Evolutionary conservation across 2,888 invertebrate genomes (phyloP).

Genomic region (Coelogynopora nodosa): DNA sequence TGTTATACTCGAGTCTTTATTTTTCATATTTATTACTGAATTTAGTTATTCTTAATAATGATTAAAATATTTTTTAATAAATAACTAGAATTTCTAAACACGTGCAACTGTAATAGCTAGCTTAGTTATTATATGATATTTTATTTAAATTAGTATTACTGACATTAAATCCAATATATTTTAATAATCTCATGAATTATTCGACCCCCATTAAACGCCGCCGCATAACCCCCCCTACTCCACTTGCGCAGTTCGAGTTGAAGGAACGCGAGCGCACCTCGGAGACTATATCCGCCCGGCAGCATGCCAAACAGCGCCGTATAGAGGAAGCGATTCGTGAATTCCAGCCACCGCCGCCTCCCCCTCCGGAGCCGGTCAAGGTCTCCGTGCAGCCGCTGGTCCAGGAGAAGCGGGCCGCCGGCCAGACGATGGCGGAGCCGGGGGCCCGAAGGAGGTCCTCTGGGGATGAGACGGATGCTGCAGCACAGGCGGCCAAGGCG

Average conservation of each 20-base stretch:
- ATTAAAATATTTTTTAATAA: too few relatives aligned
- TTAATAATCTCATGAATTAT: too few relatives aligned
- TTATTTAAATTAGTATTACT: too few relatives aligned
- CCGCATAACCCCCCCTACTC: neutral
- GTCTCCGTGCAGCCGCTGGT: neutral
- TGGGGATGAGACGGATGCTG: neutral
- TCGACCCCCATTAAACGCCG: too few relatives aligned
- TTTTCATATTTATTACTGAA: too few relatives aligned
- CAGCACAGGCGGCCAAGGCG: neutral
- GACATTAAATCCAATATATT: too few relatives aligned
- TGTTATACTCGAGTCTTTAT: too few relatives aligned
- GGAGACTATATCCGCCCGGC: constrained; percentile 11
- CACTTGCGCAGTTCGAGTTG: constrained; percentile 27
- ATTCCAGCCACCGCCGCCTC: constrained; percentile 42
- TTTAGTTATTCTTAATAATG: too few relatives aligned
- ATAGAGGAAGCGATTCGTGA: constrained; percentile 39
- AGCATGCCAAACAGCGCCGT: neutral
- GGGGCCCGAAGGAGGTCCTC: neutral
- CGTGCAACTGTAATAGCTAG: too few relatives aligned
- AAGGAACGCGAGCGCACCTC: constrained; percentile 40
- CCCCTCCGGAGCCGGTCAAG: neutral
- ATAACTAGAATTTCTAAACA: too few relatives aligned
- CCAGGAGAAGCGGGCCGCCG: neutral
- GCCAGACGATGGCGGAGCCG: neutral
- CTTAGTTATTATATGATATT: too few relatives aligned